Percentiles rank a stretch among this genome's conserved stretches.
phyloP scores from a whole-genome alignment of 2,888 invertebrate species.

The Xanthorhoe spadicearia region DNA sequence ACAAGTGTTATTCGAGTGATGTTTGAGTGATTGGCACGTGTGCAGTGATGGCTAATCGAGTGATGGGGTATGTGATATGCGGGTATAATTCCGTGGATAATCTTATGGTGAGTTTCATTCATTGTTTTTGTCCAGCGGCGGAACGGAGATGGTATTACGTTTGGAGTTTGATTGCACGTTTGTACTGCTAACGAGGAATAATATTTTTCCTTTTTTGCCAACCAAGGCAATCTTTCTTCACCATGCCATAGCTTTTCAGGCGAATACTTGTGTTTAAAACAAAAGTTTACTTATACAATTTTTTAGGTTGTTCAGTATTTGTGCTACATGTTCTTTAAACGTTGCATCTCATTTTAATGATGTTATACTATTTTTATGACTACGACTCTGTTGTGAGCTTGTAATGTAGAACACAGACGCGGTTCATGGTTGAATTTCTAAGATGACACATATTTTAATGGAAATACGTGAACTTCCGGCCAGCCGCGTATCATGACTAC shows the following conservation, averaged over 20 bases:
- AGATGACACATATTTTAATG: background rate
- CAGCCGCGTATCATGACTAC: background rate
- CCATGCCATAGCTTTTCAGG: too few relatives aligned
- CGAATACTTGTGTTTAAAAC: too few relatives aligned
- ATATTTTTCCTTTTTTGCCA: background rate
- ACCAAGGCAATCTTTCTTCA: background rate
- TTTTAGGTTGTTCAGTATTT: too few relatives aligned
- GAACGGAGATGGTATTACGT: background rate
- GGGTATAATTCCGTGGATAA: constrained; percentile 86
- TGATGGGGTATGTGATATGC: constrained; percentile 85
- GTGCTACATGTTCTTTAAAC: background rate
- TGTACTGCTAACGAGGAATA: background rate
- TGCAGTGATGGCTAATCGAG: constrained; percentile 73
- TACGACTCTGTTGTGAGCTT: background rate
- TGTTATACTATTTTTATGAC: too few relatives aligned
- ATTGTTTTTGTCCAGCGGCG: constrained; percentile 1
- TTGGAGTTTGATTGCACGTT: background rate
- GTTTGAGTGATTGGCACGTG: constrained; percentile 44
- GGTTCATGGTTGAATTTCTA: background rate
- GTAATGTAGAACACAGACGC: background rate
- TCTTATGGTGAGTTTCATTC: constrained; percentile 76
- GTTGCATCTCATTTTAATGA: background rate
- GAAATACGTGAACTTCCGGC: background rate
- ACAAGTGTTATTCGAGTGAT: constrained; percentile 35
- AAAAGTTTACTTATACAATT: too few relatives aligned